phyloP scores from a whole-genome alignment of 2,888 invertebrate genomes.

The Ectemnius cavifrons region DNA sequence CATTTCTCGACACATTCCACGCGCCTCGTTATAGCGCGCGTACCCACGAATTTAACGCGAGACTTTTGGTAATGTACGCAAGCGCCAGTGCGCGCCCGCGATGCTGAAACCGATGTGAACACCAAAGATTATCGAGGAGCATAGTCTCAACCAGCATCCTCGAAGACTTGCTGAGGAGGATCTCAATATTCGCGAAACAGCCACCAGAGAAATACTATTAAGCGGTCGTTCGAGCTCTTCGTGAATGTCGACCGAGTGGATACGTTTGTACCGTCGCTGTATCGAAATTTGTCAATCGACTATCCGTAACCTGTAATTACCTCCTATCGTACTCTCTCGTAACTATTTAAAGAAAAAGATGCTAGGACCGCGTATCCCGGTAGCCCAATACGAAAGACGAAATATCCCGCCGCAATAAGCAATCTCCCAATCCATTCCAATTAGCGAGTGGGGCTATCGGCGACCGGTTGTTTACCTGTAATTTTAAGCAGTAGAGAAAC shows the following conservation, averaged over 20 bases:
- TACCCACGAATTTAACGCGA: slow-evolving; percentile 40
- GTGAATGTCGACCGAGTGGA: slow-evolving; percentile 52
- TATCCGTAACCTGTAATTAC: slow-evolving; percentile 68
- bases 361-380: slow-evolving; percentile 48
- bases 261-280: slow-evolving; percentile 45
- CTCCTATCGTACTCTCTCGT: slow-evolving; percentile 67
- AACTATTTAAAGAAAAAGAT: slow-evolving; percentile 59
- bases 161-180: slow-evolving; percentile 23
- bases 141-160: slow-evolving; percentile 9
- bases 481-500: slow-evolving; percentile 60
- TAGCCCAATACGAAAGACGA: slow-evolving; percentile 34
- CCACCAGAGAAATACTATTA: slow-evolving; percentile 14
- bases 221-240: slow-evolving; percentile 49
- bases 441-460: slow-evolving; percentile 31
- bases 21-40: slow-evolving; percentile 38
- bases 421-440: slow-evolving; percentile 27
- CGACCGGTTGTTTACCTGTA: slow-evolving; percentile 55
- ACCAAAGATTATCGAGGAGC: slow-evolving; percentile 28
- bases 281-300: slow-evolving; percentile 64
- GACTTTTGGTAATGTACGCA: slow-evolving; percentile 28
- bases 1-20: slow-evolving; percentile 53
- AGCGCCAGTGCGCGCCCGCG: slow-evolving; percentile 17
- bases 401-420: slow-evolving; percentile 46
- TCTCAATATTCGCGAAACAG: slow-evolving; percentile 19
- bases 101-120: slow-evolving; percentile 25